A percentile compares a stretch with the other conserved stretches of the same genome.
These are phyloP conservation scores for Caenorhabditis doughertyi DNA, from an alignment of 2,888 invertebrate genomes.

Conservation along the genomic window DNA sequence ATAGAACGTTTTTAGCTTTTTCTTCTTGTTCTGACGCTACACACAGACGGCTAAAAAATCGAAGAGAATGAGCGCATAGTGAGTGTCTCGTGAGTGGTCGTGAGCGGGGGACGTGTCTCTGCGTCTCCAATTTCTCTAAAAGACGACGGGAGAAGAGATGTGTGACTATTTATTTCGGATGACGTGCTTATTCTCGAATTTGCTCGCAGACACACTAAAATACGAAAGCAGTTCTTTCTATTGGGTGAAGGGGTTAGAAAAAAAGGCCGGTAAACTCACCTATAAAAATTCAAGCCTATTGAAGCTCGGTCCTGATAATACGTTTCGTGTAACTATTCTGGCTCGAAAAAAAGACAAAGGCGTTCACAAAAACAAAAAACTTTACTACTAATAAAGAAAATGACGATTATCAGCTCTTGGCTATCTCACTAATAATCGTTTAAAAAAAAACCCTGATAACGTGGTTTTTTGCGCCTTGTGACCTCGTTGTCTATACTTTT, in stretches of 20 bases:
- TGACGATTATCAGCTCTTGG: no score
- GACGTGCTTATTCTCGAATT: constrained; percentile 43
- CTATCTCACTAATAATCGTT: no score
- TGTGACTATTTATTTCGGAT: constrained; percentile 47
- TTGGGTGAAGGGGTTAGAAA: neutral
- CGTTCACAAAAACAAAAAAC: no score
- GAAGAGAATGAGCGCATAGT: constrained; percentile 55
- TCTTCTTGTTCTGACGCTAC: constrained; percentile 11
- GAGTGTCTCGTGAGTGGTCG: constrained; percentile 55
- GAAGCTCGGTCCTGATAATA: no score
- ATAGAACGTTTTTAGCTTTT: neutral
- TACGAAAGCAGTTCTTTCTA: constrained; percentile 3
- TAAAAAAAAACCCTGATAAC: no score
- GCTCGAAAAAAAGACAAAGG: no score
- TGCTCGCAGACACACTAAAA: constrained; percentile 24
- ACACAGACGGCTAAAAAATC: constrained; percentile 54
- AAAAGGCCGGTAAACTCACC: no score
- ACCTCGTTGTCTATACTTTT: no score
- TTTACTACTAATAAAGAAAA: no score
- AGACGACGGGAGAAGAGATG: constrained; percentile 11
- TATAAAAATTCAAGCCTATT: no score
- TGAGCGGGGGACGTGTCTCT: constrained; percentile 35
- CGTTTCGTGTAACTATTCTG: no score
- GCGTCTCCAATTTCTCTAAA: constrained; percentile 21
- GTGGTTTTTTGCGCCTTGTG: no score